Evolutionary conservation across 2,113 vertebrate genomes (phyloP).

Genomic region (Chrysemys picta): DNA sequence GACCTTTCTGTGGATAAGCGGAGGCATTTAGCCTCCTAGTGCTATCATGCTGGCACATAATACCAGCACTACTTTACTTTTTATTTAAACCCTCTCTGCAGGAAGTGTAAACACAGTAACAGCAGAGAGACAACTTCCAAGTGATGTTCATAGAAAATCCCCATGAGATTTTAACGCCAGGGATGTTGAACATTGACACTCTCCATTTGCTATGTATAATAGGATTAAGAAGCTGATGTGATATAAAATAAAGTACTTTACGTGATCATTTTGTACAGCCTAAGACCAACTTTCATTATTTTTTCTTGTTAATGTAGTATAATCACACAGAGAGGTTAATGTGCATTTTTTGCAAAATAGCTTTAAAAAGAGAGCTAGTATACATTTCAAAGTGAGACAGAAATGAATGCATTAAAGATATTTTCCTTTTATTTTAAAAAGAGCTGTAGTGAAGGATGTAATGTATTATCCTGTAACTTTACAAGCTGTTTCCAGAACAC

Average conservation of each 20-base stretch:
- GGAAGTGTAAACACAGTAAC: not conserved
- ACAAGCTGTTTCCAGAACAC: conserved; percentile 39
- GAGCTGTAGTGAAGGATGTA: not conserved
- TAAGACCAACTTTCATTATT: not conserved
- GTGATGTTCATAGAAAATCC: not conserved
- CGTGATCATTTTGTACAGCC: not conserved
- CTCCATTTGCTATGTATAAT: conserved; percentile 11
- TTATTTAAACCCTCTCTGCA: not conserved
- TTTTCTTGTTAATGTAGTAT: conserved; percentile 25
- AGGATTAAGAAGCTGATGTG: not conserved
- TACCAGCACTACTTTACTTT: not conserved
- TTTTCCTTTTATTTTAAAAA: conserved; percentile 41
- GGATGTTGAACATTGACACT: not conserved
- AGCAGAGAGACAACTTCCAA: not conserved
- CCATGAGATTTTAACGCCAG: not conserved
- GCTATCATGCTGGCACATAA: not conserved
- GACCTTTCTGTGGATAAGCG: not conserved
- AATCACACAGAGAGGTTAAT: conserved; percentile 2
- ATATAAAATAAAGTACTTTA: not conserved
- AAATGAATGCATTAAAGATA: conserved; percentile 35
- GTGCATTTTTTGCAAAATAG: not conserved
- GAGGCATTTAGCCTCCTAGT: not conserved
- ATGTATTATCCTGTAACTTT: conserved; percentile 31
- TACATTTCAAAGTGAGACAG: conserved; percentile 20
- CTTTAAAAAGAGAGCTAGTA: not conserved